Conservation (phyloP, 2,797 vertebrate genomes). For the Valencia hispanica region DNA sequence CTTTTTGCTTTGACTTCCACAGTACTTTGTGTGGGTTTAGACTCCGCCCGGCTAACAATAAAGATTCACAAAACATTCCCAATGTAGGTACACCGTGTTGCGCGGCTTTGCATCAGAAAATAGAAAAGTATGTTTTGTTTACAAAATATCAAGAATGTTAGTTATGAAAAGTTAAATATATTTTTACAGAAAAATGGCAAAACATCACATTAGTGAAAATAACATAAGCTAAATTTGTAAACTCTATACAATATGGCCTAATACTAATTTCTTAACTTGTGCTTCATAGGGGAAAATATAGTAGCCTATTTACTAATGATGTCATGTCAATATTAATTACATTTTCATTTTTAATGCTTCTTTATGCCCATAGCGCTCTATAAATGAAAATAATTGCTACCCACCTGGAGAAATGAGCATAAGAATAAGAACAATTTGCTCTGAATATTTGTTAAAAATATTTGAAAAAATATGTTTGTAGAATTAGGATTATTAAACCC, state of each 20-base stretch:
- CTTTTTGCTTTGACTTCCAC: fast-evolving
- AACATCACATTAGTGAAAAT: neutral
- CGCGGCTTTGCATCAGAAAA: constrained; percentile 59
- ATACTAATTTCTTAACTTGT: neutral
- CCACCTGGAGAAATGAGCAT: neutral
- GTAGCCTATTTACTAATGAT: neutral
- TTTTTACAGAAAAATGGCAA: constrained; percentile 1
- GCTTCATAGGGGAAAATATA: neutral
- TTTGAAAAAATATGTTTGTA: neutral
- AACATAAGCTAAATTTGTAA: neutral
- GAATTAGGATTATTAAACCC: neutral
- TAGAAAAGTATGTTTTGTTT: constrained; percentile 26
- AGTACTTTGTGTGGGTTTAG: fast-evolving
- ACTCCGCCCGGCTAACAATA: constrained; percentile 33
- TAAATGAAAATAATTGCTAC: neutral
- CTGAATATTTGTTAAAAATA: neutral
- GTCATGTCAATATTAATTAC: neutral
- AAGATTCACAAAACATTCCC: fast-evolving
- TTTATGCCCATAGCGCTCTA: neutral
- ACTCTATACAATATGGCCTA: neutral
- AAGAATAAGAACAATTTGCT: neutral
- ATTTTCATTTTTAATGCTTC: neutral
- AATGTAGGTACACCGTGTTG: constrained; percentile 8
- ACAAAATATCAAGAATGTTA: neutral
- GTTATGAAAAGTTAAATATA: too few relatives aligned